A percentile compares a stretch with the other conserved stretches of the same genome.
phyloP scores from a whole-genome alignment of 2,888 invertebrate species.

The Homarus gammarus region DNA sequence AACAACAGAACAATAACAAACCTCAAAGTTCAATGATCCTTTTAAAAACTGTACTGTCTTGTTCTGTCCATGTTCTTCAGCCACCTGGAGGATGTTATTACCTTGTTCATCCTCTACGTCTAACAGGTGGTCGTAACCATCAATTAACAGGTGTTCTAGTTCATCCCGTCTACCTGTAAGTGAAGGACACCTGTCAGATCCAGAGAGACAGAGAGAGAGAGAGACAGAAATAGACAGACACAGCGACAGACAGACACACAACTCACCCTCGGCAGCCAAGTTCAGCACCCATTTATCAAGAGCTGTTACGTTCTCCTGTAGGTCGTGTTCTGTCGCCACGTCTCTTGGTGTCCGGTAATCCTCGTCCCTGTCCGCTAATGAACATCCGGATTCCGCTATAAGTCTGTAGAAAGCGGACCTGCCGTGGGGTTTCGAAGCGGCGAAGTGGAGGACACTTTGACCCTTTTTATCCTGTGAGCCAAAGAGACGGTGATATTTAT shows the following conservation, averaged over 20 bases:
- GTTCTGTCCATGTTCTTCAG: constrained; percentile 84
- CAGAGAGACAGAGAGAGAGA: background rate
- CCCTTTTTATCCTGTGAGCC: constrained; percentile 89
- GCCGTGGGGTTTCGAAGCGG: constrained; percentile 89
- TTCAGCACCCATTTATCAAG: constrained; percentile 90
- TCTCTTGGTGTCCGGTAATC: constrained; percentile 92
- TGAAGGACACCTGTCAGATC: background rate
- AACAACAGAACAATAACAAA: constrained; percentile 79
- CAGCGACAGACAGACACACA: background rate
- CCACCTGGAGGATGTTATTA: constrained; percentile 85
- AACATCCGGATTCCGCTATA: constrained; percentile 87
- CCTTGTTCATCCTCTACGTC: constrained; percentile 86
- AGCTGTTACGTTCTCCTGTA: constrained; percentile 88
- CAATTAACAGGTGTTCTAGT: constrained; percentile 85
- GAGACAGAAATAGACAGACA: background rate
- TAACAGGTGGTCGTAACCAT: constrained; percentile 92
- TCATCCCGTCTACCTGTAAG: constrained; percentile 84
- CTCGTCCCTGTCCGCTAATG: constrained; percentile 90
- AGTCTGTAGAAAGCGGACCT: constrained; percentile 89
- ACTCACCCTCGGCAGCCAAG: constrained; percentile 87
- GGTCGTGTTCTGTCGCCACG: constrained; percentile 88
- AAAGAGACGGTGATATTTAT: too few species aligned
- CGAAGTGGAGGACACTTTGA: constrained; percentile 93
- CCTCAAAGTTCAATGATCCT: constrained; percentile 88
- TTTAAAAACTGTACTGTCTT: constrained; percentile 86